Evolutionary conservation across 2,113 vertebrate species (phyloP).

Genomic region (Pristiophorus japonicus): DNA sequence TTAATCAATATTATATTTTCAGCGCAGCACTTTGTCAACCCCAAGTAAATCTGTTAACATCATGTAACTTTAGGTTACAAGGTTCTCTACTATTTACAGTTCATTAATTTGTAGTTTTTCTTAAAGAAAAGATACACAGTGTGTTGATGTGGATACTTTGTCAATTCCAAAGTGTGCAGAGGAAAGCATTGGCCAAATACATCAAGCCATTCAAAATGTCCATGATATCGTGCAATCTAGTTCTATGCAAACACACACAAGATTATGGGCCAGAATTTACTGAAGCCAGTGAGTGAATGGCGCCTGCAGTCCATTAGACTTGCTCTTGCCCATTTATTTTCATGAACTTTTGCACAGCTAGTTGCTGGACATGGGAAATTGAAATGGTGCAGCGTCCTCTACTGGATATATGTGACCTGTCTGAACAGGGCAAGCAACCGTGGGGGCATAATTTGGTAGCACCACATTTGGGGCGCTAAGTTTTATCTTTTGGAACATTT

Average conservation of each 20-base stretch:
- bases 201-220: background rate
- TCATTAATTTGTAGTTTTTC: background rate
- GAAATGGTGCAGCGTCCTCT: background rate
- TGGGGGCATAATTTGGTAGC: too few relatives aligned
- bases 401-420: background rate
- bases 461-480: too few relatives aligned
- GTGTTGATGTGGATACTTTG: background rate
- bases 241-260: background rate
- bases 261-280: background rate
- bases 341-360: background rate
- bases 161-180: background rate
- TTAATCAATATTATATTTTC: background rate
- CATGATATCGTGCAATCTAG: background rate
- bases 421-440: background rate
- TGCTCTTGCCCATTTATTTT: background rate
- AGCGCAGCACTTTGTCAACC: background rate
- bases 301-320: background rate
- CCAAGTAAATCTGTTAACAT: background rate
- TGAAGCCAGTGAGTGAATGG: background rate
- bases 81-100: background rate
- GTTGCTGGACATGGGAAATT: background rate
- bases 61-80: background rate
- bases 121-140: background rate
- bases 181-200: background rate
- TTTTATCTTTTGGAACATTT: too few relatives aligned